A percentile compares a stretch with the other conserved stretches of the same genome.
These are phyloP conservation scores for Nezara viridula DNA, from an alignment of 2,888 invertebrate genomes.

Conservation along the genomic window DNA sequence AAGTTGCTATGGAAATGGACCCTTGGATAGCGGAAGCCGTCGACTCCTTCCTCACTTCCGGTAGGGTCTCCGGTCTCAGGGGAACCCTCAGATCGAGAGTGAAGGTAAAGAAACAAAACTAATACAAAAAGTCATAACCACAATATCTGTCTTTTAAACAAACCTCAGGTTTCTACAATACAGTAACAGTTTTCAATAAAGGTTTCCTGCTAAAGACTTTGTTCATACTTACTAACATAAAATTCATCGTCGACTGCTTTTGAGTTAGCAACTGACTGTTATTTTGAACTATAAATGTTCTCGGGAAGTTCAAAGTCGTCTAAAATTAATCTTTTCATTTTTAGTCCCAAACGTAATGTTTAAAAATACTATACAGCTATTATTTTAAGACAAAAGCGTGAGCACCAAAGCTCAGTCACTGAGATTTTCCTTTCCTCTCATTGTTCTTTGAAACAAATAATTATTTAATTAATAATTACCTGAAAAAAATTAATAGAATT, in stretches of 20 bases:
- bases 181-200: neutral
- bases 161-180: neutral
- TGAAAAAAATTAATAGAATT: no score
- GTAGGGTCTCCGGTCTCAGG: constrained; percentile 48
- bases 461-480: no score
- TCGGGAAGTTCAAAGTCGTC: constrained; percentile 40
- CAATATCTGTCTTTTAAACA: neutral
- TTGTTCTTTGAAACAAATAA: no score
- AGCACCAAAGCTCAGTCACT: neutral
- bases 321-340: constrained; percentile 46
- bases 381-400: neutral
- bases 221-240: neutral
- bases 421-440: no score
- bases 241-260: neutral
- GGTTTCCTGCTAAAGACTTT: neutral
- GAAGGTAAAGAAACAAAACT: constrained; percentile 42
- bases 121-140: neutral
- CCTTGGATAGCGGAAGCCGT: constrained; percentile 59
- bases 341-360: constrained; percentile 9
- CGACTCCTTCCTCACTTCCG: constrained; percentile 56
- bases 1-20: constrained; percentile 55
- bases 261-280: neutral
- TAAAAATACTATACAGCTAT: constrained; percentile 8
- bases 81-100: constrained; percentile 54
- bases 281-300: neutral